phyloP scores from a whole-genome alignment of 53 echinoderm and acorn worm species.

The Temnopleurus reevesii region DNA sequence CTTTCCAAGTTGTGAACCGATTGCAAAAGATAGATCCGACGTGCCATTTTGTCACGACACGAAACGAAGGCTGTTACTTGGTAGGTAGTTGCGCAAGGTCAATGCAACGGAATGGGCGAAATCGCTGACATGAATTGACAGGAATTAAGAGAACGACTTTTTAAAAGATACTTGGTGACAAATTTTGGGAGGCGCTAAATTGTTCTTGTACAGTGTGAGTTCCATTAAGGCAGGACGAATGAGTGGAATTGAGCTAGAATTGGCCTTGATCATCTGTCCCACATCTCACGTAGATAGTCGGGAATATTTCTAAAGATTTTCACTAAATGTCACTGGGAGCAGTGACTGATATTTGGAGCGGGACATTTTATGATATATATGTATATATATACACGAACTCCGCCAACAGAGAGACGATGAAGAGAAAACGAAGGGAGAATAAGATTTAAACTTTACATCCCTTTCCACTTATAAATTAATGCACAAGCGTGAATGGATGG shows the following conservation, averaged over 20 bases:
- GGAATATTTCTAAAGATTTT: too few species aligned
- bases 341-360: too few species aligned
- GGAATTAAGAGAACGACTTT: background rate
- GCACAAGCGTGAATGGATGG: too few species aligned
- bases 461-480: too few species aligned
- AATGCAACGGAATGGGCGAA: background rate
- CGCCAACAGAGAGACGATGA: too few species aligned
- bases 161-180: constrained; percentile 25
- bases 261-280: constrained; percentile 21
- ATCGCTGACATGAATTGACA: background rate
- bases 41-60: background rate
- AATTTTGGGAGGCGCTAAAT: constrained; percentile 22
- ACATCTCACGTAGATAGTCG: background rate
- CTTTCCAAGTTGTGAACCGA: background rate
- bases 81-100: background rate
- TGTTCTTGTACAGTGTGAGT: constrained; percentile 48
- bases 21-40: background rate
- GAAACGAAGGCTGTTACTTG: background rate
- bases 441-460: too few species aligned
- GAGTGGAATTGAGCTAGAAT: constrained; percentile 13
- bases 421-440: too few species aligned
- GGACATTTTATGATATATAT: too few species aligned
- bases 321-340: too few species aligned
- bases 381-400: too few species aligned
- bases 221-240: constrained; percentile 12